A percentile compares a stretch with the other conserved stretches of the same genome.
phyloP scores from a whole-genome alignment of 2,113 vertebrate species.

The Heliornis fulica region DNA sequence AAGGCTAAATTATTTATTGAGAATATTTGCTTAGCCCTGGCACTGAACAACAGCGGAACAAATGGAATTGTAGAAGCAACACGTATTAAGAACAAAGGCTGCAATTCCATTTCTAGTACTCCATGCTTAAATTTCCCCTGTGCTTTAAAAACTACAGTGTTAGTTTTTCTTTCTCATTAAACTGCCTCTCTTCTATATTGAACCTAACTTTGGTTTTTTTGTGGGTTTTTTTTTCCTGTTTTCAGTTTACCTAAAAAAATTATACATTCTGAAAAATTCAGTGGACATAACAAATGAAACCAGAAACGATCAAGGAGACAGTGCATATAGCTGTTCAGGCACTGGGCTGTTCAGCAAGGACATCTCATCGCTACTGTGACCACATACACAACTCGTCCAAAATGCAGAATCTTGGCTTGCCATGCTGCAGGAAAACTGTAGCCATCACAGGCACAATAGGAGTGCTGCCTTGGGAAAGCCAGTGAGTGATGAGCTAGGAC shows the following conservation, averaged over 20 bases:
- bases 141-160: slow-evolving; percentile 34
- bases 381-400: neutral
- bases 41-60: slow-evolving; percentile 41
- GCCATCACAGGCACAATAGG: accelerated
- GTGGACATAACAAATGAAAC: neutral
- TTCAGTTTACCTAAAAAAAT: slow-evolving; percentile 20
- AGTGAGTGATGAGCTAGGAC: neutral
- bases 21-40: slow-evolving; percentile 39
- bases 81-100: slow-evolving; percentile 6
- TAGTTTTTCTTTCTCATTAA: slow-evolving; percentile 27
- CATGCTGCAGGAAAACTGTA: neutral
- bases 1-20: slow-evolving; percentile 51
- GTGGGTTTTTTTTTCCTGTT: neutral
- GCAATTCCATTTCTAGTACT: neutral
- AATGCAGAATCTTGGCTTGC: neutral
- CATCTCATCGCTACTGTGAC: accelerated
- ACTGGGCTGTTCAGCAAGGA: neutral
- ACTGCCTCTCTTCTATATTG: neutral
- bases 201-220: neutral
- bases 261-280: neutral
- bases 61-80: slow-evolving; percentile 57
- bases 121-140: slow-evolving; percentile 52
- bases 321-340: no score
- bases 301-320: neutral
- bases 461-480: neutral